phyloP scores from a whole-genome alignment of 2,797 vertebrate species.

The Sparus aurata region DNA sequence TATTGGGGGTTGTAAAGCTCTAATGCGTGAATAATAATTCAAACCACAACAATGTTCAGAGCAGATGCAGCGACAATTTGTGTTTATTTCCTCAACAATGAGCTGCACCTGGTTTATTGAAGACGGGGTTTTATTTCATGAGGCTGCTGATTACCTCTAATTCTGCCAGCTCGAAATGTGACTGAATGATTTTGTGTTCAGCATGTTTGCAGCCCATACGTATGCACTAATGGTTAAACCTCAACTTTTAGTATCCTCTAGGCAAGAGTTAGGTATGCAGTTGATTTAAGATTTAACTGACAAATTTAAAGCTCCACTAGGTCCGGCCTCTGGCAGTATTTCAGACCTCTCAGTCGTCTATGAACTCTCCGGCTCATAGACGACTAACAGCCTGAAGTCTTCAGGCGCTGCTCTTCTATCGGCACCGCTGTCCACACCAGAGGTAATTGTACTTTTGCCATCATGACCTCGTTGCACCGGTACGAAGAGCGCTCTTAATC shows the following conservation, averaged over 20 bases:
- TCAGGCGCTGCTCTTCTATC: constrained; percentile 39
- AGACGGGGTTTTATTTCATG: constrained; percentile 36
- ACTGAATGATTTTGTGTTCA: constrained; percentile 56
- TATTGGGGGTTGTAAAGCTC: constrained; percentile 1
- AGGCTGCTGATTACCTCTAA: constrained; percentile 52
- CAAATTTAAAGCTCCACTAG: constrained; percentile 68
- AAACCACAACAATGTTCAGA: constrained; percentile 5
- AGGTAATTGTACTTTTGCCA: constrained; percentile 61
- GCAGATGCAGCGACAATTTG: constrained; percentile 24
- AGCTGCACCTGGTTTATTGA: constrained; percentile 42
- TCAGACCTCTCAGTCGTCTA: constrained; percentile 60
- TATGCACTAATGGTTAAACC: constrained; percentile 41
- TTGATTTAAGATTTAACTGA: constrained; percentile 71
- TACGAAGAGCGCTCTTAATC: constrained; percentile 35
- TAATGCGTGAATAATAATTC: constrained; percentile 15
- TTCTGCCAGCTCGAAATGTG: constrained; percentile 42
- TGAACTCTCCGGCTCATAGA: constrained; percentile 40
- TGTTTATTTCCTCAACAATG: constrained; percentile 26
- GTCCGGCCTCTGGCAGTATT: constrained; percentile 67
- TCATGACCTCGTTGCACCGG: constrained; percentile 39
- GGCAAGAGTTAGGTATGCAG: constrained; percentile 60
- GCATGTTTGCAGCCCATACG: constrained; percentile 35
- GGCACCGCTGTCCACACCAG: constrained; percentile 41
- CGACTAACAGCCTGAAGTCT: constrained; percentile 48
- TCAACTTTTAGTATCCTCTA: constrained; percentile 56